These are phyloP conservation scores for Lagocephalus sceleratus DNA, from an alignment of 2,797 vertebrate genomes.

Conservation along the genomic window DNA sequence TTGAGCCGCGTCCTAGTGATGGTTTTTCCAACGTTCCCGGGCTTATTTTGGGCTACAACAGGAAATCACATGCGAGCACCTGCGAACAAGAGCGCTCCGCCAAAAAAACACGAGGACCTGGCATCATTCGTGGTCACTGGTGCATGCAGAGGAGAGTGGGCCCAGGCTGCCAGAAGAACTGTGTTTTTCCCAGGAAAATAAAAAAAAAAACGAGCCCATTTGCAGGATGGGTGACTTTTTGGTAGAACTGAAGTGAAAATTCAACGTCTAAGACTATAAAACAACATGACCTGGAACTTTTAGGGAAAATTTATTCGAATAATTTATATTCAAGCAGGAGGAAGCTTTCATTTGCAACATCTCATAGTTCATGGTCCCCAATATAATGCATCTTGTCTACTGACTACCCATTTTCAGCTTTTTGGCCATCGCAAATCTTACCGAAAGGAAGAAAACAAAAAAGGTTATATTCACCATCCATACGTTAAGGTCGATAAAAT, in stretches of 20 bases:
- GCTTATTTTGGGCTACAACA: slow-evolving; percentile 19
- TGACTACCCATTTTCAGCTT: not conserved
- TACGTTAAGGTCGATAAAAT: slow-evolving; percentile 51
- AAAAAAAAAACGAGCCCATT: slow-evolving; percentile 34
- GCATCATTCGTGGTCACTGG: slow-evolving; percentile 34
- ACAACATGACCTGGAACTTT: too few species aligned
- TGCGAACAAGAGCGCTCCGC: slow-evolving; percentile 33
- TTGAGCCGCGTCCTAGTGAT: slow-evolving; percentile 2
- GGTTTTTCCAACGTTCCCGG: slow-evolving; percentile 1
- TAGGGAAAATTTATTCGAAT: too few species aligned
- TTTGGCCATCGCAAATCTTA: not conserved
- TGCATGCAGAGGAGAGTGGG: slow-evolving; percentile 33
- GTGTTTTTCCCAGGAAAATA: slow-evolving; percentile 25
- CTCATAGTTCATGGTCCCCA: too few species aligned
- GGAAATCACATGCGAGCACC: slow-evolving; percentile 40
- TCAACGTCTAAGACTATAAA: slow-evolving; percentile 3
- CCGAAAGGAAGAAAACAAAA: slow-evolving; percentile 32
- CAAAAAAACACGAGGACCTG: slow-evolving; percentile 27
- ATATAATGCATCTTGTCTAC: slow-evolving; percentile 7
- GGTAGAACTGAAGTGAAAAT: slow-evolving; percentile 20
- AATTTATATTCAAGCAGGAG: too few species aligned
- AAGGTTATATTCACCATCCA: slow-evolving; percentile 7
- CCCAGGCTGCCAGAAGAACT: slow-evolving; percentile 36
- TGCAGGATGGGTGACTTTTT: slow-evolving; percentile 15
- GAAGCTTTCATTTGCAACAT: too few species aligned